Evolutionary conservation across 2,113 vertebrate species (phyloP).

Genomic region (Coturnix japonica): DNA sequence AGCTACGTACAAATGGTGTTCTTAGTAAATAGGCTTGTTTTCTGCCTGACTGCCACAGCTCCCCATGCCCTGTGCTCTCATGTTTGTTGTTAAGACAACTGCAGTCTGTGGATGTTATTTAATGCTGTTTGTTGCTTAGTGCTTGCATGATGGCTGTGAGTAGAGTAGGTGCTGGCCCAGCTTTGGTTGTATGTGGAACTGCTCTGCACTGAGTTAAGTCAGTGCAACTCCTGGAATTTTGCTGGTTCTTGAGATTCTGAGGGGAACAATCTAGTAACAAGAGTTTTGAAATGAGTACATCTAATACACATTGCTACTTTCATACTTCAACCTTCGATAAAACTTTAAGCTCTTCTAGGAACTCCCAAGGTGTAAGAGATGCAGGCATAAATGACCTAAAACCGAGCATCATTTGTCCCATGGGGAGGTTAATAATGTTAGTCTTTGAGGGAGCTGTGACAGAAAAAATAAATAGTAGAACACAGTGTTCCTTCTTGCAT

Average conservation of each 20-base stretch:
- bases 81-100: accelerated
- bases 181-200: background rate
- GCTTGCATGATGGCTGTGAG: accelerated
- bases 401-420: background rate
- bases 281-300: background rate
- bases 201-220: background rate
- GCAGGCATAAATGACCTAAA: background rate
- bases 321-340: background rate
- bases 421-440: slow-evolving; percentile 46
- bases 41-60: background rate
- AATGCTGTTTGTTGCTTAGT: accelerated
- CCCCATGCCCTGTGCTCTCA: accelerated
- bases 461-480: slow-evolving; percentile 74
- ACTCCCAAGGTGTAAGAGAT: background rate
- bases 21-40: background rate
- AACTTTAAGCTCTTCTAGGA: background rate
- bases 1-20: background rate
- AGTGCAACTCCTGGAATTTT: background rate
- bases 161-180: background rate
- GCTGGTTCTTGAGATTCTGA: background rate
- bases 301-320: background rate
- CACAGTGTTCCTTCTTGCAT: slow-evolving; percentile 59
- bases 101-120: accelerated
- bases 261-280: background rate
- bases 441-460: slow-evolving; percentile 37